These are phyloP conservation scores for Mesitornis unicolor DNA, from an alignment of 2,113 vertebrate genomes.

Conservation along the genomic window DNA sequence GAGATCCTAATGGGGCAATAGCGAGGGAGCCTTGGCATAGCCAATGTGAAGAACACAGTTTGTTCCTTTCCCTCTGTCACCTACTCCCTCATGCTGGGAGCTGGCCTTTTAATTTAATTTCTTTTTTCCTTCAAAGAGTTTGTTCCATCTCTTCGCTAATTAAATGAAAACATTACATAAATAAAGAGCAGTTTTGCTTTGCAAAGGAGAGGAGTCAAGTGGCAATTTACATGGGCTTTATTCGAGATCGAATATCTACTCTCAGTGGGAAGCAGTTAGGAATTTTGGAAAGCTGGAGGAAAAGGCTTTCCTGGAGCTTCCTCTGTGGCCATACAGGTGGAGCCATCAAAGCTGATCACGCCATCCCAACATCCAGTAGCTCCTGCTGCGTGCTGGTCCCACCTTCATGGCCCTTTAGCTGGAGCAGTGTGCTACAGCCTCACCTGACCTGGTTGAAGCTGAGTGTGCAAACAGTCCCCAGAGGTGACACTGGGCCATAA, in stretches of 20 bases:
- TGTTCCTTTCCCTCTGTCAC: neutral
- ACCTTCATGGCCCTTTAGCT: neutral
- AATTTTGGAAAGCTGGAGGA: neutral
- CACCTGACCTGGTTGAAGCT: neutral
- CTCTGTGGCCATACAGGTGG: neutral
- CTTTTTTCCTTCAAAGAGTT: neutral
- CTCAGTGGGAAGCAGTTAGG: neutral
- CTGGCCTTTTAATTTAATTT: neutral
- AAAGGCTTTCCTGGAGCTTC: neutral
- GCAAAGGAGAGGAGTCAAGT: neutral
- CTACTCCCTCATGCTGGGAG: rapidly evolving
- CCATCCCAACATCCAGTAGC: neutral
- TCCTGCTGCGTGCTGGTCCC: neutral
- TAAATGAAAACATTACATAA: neutral
- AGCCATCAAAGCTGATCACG: neutral
- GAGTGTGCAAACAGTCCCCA: neutral
- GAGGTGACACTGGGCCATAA: neutral
- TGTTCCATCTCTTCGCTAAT: neutral
- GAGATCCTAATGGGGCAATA: rapidly evolving
- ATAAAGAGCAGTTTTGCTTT: conserved; percentile 10
- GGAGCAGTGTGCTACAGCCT: neutral
- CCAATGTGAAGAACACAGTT: neutral
- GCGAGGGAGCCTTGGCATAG: neutral
- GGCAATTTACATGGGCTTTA: neutral
- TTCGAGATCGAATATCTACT: neutral